Conservation (phyloP, 1,140 invertebrate species). For the Hydropsyche tenuis region DNA sequence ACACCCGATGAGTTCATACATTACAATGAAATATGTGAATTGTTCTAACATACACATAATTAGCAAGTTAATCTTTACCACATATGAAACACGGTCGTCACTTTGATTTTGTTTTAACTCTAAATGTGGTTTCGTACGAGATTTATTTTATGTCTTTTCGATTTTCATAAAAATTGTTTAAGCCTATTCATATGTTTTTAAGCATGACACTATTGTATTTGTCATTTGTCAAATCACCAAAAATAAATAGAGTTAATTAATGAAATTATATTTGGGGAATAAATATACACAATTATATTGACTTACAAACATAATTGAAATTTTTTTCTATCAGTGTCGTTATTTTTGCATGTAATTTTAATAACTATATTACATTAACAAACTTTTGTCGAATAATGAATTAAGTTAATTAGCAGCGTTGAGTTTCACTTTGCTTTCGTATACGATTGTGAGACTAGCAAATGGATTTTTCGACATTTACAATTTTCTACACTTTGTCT, state of each 20-base stretch:
- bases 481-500: background rate
- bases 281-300: no score
- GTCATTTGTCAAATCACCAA: no score
- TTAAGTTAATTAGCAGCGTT: background rate
- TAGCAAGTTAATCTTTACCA: background rate
- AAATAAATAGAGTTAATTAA: no score
- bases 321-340: background rate
- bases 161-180: slow-evolving; percentile 1
- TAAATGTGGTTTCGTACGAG: slow-evolving; percentile 33
- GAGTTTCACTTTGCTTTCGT: slow-evolving; percentile 27
- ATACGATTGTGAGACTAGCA: background rate
- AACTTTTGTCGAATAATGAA: no score
- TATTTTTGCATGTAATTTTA: background rate
- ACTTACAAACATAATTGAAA: no score
- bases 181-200: no score
- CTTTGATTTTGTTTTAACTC: slow-evolving; percentile 1
- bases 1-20: background rate
- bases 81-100: background rate
- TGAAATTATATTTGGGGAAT: no score
- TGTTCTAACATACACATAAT: background rate
- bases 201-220: no score
- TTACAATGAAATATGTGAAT: background rate
- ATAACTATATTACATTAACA: background rate
- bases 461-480: background rate
- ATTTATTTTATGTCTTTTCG: slow-evolving; percentile 16